Percentiles rank a stretch among this genome's conserved stretches.
phyloP scores from a whole-genome alignment of 2,888 invertebrate genomes.

The Melangyna quadrimaculata region DNA sequence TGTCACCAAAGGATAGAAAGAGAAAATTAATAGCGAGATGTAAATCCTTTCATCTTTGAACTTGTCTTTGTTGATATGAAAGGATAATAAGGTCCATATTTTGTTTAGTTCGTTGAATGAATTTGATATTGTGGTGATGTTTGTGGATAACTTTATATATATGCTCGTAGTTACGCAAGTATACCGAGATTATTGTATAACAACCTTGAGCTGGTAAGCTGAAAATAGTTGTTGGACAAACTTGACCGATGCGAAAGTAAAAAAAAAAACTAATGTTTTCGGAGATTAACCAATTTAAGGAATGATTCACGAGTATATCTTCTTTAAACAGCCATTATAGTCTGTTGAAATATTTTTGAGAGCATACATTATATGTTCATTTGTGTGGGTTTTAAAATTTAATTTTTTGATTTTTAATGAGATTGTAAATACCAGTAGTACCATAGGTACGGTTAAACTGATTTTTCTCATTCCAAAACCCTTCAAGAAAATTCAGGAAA shows the following conservation, averaged over 20 bases:
- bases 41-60: constrained; percentile 41
- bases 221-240: neutral
- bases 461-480: no score
- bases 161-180: neutral
- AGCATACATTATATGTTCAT: no score
- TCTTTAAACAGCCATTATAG: no score
- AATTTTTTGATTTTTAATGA: no score
- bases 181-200: neutral
- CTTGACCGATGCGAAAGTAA: neutral
- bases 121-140: neutral
- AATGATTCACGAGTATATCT: no score
- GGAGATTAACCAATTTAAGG: no score
- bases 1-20: constrained; percentile 11
- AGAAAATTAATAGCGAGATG: constrained; percentile 29
- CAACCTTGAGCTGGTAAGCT: constrained; percentile 11
- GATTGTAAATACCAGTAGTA: no score
- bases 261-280: neutral
- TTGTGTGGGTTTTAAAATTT: no score
- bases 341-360: no score
- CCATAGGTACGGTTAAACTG: no score
- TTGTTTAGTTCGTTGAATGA: neutral
- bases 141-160: neutral
- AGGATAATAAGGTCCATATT: constrained; percentile 1
- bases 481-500: no score
- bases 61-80: constrained; percentile 27